Conservation (phyloP, 1,140 invertebrate species). For the Pseudomyrmex concolor region DNA sequence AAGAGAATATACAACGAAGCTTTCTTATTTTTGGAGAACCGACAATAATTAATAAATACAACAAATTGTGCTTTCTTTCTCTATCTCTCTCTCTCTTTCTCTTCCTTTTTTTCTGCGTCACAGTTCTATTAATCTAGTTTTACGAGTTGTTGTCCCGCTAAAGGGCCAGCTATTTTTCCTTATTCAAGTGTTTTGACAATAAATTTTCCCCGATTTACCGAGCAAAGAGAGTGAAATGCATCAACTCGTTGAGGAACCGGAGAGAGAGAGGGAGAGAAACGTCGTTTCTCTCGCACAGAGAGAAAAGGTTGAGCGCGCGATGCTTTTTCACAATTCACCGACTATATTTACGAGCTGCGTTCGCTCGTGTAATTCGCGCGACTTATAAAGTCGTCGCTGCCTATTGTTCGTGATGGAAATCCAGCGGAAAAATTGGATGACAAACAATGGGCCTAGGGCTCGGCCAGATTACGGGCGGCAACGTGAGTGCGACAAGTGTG, state of each 20-base stretch:
- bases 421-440: constrained; percentile 76
- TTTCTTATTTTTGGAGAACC: no score
- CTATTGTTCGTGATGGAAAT: constrained; percentile 72
- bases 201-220: constrained; percentile 8
- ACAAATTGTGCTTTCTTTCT: neutral
- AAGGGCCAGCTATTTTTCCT: constrained; percentile 12
- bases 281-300: neutral
- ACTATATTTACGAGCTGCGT: constrained; percentile 77
- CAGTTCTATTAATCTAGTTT: constrained; percentile 27
- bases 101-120: neutral
- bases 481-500: constrained; percentile 62
- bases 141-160: no score
- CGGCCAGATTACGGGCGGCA: constrained; percentile 75
- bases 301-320: constrained; percentile 21
- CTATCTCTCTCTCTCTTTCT: neutral
- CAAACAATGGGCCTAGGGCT: constrained; percentile 73
- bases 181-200: constrained; percentile 13
- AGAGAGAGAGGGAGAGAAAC: no score
- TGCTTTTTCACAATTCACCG: constrained; percentile 73
- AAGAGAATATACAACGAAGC: no score
- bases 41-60: no score
- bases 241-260: constrained; percentile 14
- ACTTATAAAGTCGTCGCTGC: constrained; percentile 67
- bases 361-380: constrained; percentile 68
- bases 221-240: neutral